Percentiles rank a stretch among this genome's conserved stretches.
These are phyloP conservation scores for Dynastes tityus DNA, from an alignment of 2,888 invertebrate species.

Conservation along the genomic window DNA sequence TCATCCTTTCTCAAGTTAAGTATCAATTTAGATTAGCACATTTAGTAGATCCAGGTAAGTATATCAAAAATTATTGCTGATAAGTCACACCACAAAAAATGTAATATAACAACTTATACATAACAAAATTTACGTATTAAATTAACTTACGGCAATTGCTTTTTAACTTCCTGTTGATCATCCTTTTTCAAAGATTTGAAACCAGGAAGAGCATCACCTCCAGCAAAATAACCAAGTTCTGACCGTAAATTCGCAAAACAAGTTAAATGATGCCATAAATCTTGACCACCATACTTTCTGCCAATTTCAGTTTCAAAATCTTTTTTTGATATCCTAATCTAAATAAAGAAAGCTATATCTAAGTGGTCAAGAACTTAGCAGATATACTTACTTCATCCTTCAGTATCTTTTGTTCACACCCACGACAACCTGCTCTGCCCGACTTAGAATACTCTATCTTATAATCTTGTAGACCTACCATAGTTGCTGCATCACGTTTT, in stretches of 20 bases:
- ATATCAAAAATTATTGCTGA: constrained; percentile 1
- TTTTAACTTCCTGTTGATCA: constrained; percentile 79
- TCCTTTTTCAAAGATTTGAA: constrained; percentile 79
- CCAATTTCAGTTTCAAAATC: constrained; percentile 88
- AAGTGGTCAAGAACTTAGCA: background rate
- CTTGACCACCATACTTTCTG: constrained; percentile 86
- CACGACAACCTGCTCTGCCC: constrained; percentile 84
- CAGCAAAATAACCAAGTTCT: constrained; percentile 82
- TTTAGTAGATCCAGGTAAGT: background rate
- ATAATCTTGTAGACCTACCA: constrained; percentile 77
- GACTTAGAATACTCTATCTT: constrained; percentile 90
- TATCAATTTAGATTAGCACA: background rate
- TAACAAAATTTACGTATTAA: background rate
- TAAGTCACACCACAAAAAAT: constrained; percentile 7
- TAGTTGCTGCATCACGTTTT: constrained; percentile 64
- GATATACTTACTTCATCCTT: constrained; percentile 75
- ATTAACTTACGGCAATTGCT: constrained; percentile 77
- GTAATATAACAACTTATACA: no score
- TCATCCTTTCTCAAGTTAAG: no score
- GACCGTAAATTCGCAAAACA: constrained; percentile 87
- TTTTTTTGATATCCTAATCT: constrained; percentile 85
- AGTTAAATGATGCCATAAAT: constrained; percentile 92
- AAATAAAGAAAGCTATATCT: constrained; percentile 8
- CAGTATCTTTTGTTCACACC: constrained; percentile 88
- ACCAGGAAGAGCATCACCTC: constrained; percentile 85